Percentiles rank a stretch among this genome's conserved stretches.
Evolutionary conservation across 2,797 vertebrate species (phyloP).

Genomic region (Liasis olivaceus): DNA sequence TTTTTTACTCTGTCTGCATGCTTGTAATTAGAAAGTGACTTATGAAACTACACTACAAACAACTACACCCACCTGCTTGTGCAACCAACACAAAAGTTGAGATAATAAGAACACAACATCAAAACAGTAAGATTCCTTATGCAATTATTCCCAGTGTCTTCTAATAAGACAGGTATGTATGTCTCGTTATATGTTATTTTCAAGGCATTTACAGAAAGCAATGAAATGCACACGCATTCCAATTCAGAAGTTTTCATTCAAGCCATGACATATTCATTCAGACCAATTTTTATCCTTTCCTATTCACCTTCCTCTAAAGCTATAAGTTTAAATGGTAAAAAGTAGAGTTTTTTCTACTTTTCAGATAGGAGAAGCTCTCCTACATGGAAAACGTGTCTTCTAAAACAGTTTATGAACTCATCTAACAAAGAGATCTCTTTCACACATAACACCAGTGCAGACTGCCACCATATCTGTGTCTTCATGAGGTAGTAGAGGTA

Average conservation of each 20-base stretch:
- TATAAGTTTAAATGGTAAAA: background rate
- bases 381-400: background rate
- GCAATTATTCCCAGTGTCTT: constrained; percentile 26
- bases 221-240: background rate
- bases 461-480: background rate
- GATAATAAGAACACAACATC: constrained; percentile 20
- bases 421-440: constrained; percentile 2
- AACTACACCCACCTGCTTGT: constrained; percentile 33
- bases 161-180: constrained; percentile 31
- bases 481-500: background rate
- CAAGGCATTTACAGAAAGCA: background rate
- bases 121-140: constrained; percentile 38
- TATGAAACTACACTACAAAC: constrained; percentile 48
- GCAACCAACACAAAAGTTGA: constrained; percentile 25
- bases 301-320: background rate
- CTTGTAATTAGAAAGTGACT: constrained; percentile 63
- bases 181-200: constrained; percentile 24
- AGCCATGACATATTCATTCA: background rate
- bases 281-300: background rate
- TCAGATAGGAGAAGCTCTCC: background rate
- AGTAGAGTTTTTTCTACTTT: constrained; percentile 19
- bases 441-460: background rate
- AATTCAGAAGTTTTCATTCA: background rate
- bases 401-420: background rate
- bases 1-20: constrained; percentile 32